Evolutionary conservation across 2,113 vertebrate species (phyloP).

Genomic region (Vicugna pacos): DNA sequence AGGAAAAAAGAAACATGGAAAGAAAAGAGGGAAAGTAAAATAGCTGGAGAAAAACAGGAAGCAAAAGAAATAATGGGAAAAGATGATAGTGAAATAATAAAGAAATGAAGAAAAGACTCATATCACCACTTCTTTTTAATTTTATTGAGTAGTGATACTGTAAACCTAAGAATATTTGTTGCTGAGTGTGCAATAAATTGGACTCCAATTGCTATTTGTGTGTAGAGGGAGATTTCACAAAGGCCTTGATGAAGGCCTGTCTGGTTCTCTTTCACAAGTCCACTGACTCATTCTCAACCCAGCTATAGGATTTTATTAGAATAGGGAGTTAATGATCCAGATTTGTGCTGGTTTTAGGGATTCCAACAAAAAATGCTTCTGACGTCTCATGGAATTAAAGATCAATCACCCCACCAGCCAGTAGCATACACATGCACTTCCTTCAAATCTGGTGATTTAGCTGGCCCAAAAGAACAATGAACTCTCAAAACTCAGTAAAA

Average conservation of each 20-base stretch:
- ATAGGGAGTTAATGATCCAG: conserved; percentile 82
- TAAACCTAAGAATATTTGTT: conserved; percentile 75
- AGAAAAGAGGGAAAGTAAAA: neutral
- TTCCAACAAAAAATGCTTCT: conserved; percentile 79
- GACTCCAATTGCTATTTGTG: conserved; percentile 81
- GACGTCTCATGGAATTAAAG: conserved; percentile 79
- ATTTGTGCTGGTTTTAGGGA: conserved; percentile 79
- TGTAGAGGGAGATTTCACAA: conserved; percentile 80
- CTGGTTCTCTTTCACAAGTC: conserved; percentile 78
- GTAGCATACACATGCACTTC: neutral
- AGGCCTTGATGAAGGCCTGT: conserved; percentile 82
- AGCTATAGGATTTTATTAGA: conserved; percentile 85
- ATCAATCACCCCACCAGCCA: conserved; percentile 55
- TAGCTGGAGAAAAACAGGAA: neutral
- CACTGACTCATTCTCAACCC: conserved; percentile 83
- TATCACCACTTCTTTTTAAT: conserved; percentile 74
- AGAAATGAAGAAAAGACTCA: conserved; percentile 54
- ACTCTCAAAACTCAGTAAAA: conserved; percentile 9
- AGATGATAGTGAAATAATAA: neutral
- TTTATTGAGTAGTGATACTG: conserved; percentile 76
- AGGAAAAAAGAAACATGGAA: neutral
- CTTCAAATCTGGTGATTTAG: conserved; percentile 17
- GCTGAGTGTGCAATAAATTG: conserved; percentile 74
- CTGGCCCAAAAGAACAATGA: neutral
- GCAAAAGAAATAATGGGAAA: neutral